Evolutionary conservation across 1,140 invertebrate species (phyloP).

Genomic region (Drosophila oshimai): DNA sequence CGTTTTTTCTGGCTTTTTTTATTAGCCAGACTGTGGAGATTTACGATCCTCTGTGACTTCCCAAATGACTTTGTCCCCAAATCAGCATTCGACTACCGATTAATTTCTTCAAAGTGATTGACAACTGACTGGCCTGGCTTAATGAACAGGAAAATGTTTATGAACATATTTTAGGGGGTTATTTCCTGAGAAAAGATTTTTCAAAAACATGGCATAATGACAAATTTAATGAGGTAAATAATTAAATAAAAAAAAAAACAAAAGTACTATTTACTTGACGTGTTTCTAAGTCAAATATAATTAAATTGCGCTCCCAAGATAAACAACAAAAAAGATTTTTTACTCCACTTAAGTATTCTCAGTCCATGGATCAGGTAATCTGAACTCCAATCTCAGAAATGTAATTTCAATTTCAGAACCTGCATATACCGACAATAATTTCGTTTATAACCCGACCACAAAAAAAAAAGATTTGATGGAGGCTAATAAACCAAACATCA

Average conservation of each 20-base stretch:
- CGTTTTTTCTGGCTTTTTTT: slow-evolving; percentile 38
- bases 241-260: background rate
- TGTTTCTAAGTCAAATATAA: background rate
- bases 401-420: slow-evolving; percentile 19
- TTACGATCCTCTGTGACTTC: slow-evolving; percentile 19
- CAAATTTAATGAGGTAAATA: background rate
- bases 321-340: background rate
- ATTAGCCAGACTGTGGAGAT: slow-evolving; percentile 19
- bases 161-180: background rate
- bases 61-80: slow-evolving; percentile 13
- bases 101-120: slow-evolving; percentile 15
- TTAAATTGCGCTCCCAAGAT: background rate
- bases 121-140: slow-evolving; percentile 6
- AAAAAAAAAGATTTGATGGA: slow-evolving; percentile 11
- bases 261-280: background rate
- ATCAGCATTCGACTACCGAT: slow-evolving; percentile 20
- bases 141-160: slow-evolving; percentile 6
- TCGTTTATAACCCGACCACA: slow-evolving; percentile 5
- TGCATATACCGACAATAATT: slow-evolving; percentile 33
- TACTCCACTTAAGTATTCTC: background rate
- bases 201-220: no score
- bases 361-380: slow-evolving; percentile 10
- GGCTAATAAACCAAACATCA: slow-evolving; percentile 71
- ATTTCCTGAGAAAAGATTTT: background rate
- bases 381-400: background rate